A percentile compares a stretch with the other conserved stretches of the same genome.
Evolutionary conservation across 2,797 vertebrate genomes (phyloP).

Genomic region (Onychomys arenicola): DNA sequence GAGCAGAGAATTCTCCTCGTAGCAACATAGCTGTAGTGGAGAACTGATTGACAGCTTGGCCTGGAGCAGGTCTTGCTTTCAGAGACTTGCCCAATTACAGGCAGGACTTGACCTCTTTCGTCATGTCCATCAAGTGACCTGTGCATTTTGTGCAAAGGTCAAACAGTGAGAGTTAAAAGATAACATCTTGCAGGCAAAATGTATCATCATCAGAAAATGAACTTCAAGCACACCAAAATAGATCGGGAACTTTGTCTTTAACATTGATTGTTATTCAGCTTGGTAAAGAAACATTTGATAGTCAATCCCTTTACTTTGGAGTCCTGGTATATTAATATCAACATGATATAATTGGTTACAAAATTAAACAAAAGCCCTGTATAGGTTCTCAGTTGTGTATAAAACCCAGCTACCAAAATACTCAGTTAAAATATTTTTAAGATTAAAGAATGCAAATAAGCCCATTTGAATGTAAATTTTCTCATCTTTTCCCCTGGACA

Average conservation of each 20-base stretch:
- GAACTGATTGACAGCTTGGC: neutral
- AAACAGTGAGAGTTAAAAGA: neutral
- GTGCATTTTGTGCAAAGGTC: neutral
- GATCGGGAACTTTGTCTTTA: neutral
- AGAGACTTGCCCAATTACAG: neutral
- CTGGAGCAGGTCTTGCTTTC: neutral
- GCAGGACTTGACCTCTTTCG: neutral
- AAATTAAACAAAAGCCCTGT: neutral
- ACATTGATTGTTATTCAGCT: neutral
- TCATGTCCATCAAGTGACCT: neutral
- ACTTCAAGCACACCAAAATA: neutral
- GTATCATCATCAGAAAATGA: neutral
- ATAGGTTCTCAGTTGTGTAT: neutral
- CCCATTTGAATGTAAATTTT: neutral
- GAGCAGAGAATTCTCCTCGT: neutral
- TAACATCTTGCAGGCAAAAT: neutral
- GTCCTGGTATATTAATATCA: neutral
- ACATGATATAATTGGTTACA: neutral
- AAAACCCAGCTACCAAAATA: neutral
- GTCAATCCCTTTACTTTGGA: neutral
- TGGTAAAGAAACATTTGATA: neutral
- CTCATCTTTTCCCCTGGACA: neutral
- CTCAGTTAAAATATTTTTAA: neutral
- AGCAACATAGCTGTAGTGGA: neutral
- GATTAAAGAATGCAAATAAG: neutral